Conservation (phyloP, 2,888 invertebrate genomes). For the Drosophila borborema region DNA sequence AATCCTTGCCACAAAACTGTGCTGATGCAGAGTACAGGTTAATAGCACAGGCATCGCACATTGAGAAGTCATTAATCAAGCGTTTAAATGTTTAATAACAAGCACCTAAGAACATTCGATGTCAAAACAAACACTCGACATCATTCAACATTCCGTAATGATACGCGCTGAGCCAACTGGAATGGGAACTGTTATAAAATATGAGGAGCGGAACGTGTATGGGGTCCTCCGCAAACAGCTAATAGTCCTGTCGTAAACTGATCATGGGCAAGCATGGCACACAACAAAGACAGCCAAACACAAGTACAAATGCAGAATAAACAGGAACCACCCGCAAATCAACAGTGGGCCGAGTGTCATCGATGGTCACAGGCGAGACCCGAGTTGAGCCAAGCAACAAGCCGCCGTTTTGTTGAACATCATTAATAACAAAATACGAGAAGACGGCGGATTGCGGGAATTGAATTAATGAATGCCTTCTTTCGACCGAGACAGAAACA, state of each 20-base stretch:
- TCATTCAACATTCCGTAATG: conserved; percentile 83
- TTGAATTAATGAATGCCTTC: conserved; percentile 79
- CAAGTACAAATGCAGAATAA: conserved; percentile 32
- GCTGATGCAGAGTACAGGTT: conserved; percentile 17
- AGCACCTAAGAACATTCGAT: conserved; percentile 68
- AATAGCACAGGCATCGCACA: conserved; percentile 29
- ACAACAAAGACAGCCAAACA: background rate
- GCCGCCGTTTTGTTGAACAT: conserved; percentile 82
- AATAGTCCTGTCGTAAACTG: conserved; percentile 41
- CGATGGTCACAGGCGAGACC: conserved; percentile 51
- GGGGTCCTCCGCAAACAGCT: conserved; percentile 31
- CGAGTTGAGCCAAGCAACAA: conserved; percentile 49
- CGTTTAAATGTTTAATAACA: conserved; percentile 63
- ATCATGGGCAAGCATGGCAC: conserved; percentile 45
- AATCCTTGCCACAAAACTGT: conserved; percentile 9
- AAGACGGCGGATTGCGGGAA: conserved; percentile 57
- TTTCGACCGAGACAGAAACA: conserved; percentile 18
- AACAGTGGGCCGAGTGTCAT: conserved; percentile 63
- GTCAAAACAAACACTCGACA: conserved; percentile 85
- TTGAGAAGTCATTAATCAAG: conserved; percentile 77
- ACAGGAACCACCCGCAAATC: conserved; percentile 69
- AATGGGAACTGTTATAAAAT: conserved; percentile 43
- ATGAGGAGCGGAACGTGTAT: conserved; percentile 36
- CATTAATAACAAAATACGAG: conserved; percentile 83
- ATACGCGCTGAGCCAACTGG: conserved; percentile 60